Evolutionary conservation across 2,113 vertebrate species (phyloP), one percentile per base, ranked within the genome.

Genomic region (Scophthalmus maximus): DNA sequence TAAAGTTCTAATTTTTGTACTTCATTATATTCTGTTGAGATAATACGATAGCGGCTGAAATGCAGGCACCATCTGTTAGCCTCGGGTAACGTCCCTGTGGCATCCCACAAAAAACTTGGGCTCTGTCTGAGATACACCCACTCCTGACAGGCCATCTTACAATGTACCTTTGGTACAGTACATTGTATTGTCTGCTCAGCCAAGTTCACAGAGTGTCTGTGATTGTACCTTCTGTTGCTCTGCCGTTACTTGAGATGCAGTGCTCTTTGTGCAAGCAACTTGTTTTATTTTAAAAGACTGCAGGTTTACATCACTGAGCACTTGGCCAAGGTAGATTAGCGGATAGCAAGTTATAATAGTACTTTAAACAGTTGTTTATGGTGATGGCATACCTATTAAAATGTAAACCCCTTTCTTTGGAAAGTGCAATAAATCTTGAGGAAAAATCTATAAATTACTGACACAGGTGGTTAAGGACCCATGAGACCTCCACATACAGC

Each of bases 101-200:
- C 34, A 34, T 61, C 61, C 73, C 66, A 49, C 62, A 47, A 76
- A 72, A 62, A 69, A 66, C 67, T 66, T 70, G 22, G 23, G 26
- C 60, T 75, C 61, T 68, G 18, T 26, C 25, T 42, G 62, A 78
- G 53, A 75, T 68, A 68, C 70, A 56, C 69, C 69, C 73, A 69
- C 79, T 59, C 26, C 36, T 55, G 12, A 10, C 23, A 26, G 30
- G 14, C 59, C 25, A 52, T 11, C 5, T 34, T 23, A 42, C 29
- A 26, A 4, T 40, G 30, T 40, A 29, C 11, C 46, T 53, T 66
- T 20, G 17, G 38, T 50, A 64, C 50, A 63, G 38, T 0, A 12
- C 15, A 14, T 57, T 7, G 22, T 47, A 34, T 34, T 66, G 64
- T 60, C 29, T 75, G 34, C 12, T 61, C 5, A 20, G 47, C 49